Evolutionary conservation across 2,113 vertebrate species (phyloP).

Genomic region (Vidua macroura): DNA sequence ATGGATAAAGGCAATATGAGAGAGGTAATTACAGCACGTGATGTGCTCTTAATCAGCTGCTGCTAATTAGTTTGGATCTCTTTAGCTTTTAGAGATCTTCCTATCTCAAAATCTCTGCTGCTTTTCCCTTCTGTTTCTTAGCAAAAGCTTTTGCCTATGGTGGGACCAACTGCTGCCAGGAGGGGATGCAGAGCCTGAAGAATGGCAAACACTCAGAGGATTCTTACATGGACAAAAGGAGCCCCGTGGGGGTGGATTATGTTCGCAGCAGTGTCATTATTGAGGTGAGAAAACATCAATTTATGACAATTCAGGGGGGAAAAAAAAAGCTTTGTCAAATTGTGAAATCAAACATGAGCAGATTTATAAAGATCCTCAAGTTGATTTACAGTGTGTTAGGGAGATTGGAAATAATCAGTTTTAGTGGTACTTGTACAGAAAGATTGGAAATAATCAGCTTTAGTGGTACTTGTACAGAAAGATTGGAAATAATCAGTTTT

Average conservation of each 20-base stretch:
- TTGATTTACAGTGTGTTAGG: background rate
- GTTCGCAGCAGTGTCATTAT: conserved; percentile 82
- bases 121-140: conserved; percentile 40
- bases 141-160: conserved; percentile 86
- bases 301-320: background rate
- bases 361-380: background rate
- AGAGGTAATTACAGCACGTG: background rate
- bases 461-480: background rate
- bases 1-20: background rate
- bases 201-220: conserved; percentile 71
- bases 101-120: background rate
- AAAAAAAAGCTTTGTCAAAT: background rate
- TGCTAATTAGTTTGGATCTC: background rate
- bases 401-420: background rate
- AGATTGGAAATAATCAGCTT: background rate
- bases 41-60: background rate
- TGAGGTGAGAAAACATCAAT: conserved; percentile 72
- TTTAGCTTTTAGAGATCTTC: background rate
- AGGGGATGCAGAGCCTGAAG: conserved; percentile 72
- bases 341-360: fast-evolving
- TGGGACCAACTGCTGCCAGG: conserved; percentile 81
- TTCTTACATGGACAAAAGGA: conserved; percentile 66
- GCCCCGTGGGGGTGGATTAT: conserved; percentile 76
- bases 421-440: background rate
- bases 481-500: background rate